Base-by-base conservation (phyloP, 1,140 invertebrate species). In the Drosophila setifemur region DNA sequence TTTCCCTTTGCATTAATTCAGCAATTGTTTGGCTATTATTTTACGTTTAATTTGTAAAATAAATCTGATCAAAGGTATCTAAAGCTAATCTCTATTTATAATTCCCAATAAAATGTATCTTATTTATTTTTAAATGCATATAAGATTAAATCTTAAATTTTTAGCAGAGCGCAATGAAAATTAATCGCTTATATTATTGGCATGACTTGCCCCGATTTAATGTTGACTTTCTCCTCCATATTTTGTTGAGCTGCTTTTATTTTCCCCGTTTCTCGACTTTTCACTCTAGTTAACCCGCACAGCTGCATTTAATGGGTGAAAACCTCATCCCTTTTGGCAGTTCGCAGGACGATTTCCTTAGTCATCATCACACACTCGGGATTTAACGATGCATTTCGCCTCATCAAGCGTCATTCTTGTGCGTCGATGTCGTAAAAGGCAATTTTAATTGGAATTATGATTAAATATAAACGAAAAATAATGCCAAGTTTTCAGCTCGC, bases 401-500 rank as follows among this genome's bases (percentile, higher is more conserved):
- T 12, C 18, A 8, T 19, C 9, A 5, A 14, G 4, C 28, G 26
- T 8, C 19, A 19, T 40, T 8, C 8, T 45, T 45, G 39, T n/a
- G n/a, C n/a, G n/a, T n/a, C 28, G 23, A 37, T 16, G 47, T 55
- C 67, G 47, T 58, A 48, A 58, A n/a, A 55, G 57, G 60, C 35
- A 67, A 49, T 77, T 76, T 77, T 77, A 77, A 77, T 77, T 53
- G 31, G 49, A 78, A 78, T 73, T 77, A 77, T 73, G 60, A 77
- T 78, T 43, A 73, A 77, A 58, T 78, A 72, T 77, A 72, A 73
- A 77, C 54, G 68, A 53, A 61, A 67, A 72, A 77, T 78, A 78
- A 73, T 77, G 68, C 57, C 53, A 73, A 77, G 60, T 77, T 77
- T 70, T 78, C 60, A 77, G 54, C 35, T 68, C 48, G 54, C 35